Evolutionary conservation across 2,113 vertebrate species (phyloP), one percentile per base, ranked within the genome.

Genomic region (Cebus imitator): DNA sequence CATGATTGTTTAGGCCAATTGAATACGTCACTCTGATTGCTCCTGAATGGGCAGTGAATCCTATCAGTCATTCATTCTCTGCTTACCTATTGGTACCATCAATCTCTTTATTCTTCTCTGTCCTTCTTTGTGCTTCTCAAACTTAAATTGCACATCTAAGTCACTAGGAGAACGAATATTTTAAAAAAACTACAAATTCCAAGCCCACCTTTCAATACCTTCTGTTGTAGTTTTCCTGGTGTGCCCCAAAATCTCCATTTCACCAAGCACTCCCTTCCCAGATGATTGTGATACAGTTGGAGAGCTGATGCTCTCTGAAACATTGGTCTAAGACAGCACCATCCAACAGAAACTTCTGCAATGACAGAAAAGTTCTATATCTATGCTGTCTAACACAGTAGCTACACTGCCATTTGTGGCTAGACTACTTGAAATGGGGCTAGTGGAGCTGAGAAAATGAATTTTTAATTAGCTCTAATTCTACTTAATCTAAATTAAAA

Each of bases 261-360:
- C 6, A 17, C 87, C 58, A 52, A 45, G 82, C 5, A 0, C 17
- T 21, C 55, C 45, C 40, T 20, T 13, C 10, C 52, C 21, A 55
- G 45, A 25, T 5, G 25, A 18, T 18, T 27, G 52, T 30, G 68
- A n/a, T 3, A 35, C 68, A 3, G 25, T 58, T 14, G 4, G 35
- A 72, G 30, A 58, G 25, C 4, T 0, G 48, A 50, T 3, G 0
- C n/a, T 27, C 7, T 3, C 9, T 0, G 5, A 18, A 45, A 48
- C 23, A 0, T 48, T 23, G 32, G 32, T 55, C 32, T 17, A 23
- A 8, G 12, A 48, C 48, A 76, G 17, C 30, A 6, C 23, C 16
- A 25, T n/a, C 81, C 11, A 7, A 3, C 4, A 1, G 55, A 7
- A 57, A 68, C 25, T 48, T 27, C 85, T 25, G 27, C 16, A 6